Conservation (phyloP, 1,140 invertebrate genomes). For the Phenacoccus solenopsis region DNA sequence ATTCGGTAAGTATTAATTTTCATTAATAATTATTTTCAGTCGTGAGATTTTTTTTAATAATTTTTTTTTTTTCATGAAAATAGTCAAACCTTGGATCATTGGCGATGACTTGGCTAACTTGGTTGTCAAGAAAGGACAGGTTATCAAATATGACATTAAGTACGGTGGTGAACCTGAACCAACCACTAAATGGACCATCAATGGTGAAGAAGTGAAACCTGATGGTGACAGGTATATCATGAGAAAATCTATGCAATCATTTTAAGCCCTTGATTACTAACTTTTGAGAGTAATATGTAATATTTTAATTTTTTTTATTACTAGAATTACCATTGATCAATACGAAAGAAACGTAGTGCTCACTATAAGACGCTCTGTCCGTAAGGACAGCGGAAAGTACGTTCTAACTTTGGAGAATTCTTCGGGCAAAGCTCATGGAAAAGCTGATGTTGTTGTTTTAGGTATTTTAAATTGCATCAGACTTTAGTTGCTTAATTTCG, state of each 20-base stretch:
- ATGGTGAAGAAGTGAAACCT: constrained; percentile 57
- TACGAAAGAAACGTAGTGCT: constrained; percentile 83
- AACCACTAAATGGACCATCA: constrained; percentile 66
- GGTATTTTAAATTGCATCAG: too few relatives aligned
- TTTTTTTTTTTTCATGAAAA: constrained; percentile 23
- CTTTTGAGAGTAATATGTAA: not conserved
- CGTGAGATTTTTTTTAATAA: not conserved
- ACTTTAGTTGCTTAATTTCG: too few relatives aligned
- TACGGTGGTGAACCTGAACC: constrained; percentile 91
- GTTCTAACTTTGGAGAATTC: constrained; percentile 69
- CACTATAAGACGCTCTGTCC: constrained; percentile 70
- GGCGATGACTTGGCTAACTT: constrained; percentile 73
- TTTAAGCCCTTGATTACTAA: not conserved
- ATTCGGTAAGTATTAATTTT: constrained; percentile 42
- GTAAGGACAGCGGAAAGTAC: constrained; percentile 83
- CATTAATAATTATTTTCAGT: not conserved
- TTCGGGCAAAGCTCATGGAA: constrained; percentile 67
- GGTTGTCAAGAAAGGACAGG: constrained; percentile 86
- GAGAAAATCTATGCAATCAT: not conserved
- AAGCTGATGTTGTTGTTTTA: constrained; percentile 76
- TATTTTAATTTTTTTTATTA: constrained; percentile 19
- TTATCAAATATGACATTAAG: constrained; percentile 84
- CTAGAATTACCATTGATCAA: constrained; percentile 69
- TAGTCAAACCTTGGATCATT: constrained; percentile 82
- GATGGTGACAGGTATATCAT: constrained; percentile 41